Base-by-base conservation (phyloP, 2,113 vertebrate genomes). In the Phainopepla nitens region DNA sequence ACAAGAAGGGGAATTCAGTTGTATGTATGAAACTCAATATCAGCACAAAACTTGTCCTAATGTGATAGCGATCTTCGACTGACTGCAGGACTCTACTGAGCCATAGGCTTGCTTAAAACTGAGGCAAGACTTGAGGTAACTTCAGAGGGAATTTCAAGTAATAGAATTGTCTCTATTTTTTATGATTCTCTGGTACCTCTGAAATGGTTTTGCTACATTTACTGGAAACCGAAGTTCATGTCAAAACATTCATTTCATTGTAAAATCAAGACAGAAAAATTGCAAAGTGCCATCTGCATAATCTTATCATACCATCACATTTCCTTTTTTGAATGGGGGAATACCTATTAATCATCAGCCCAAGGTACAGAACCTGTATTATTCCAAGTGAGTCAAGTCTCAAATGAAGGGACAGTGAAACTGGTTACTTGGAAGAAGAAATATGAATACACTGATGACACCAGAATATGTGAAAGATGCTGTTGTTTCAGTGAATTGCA, bases 321-420 rank as follows among this genome's bases (percentile, higher is more conserved):
- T 76, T 72, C 4, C 11, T 31, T 51, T 47, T 41, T 23, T 7
- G 15, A 4, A 8, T 21, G 31, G 33, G 25, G 10, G 18, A 65
- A 41, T 58, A 35, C 15, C 2, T 36, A 4, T 60, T 31, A 69
- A 62, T 21, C 17, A 73, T 50, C 31, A 39, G 41, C 13, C 29
- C 28, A 45, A 66, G 42, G 27, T 28, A 72, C 29, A 76, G 51
- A 71, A 45, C 2, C 22, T 69, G 16, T 41, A 13, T 57, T 47
- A 62, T 23, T 47, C 13, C 28, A 36, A 50, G 19, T n/a, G 28
- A 92, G 24, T 11, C 7, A 35, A 33, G 28, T 79, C 92, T 62
- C 0, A 0, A 65, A 54, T n/a, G 13, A 61, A 75, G 17, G 9
- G 29, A 31, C 19, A 64, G 49, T 49, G 24, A 35, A 86, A 57